These are phyloP conservation scores for Cathartes aura DNA, from an alignment of 2,113 vertebrate genomes.

Conservation along the genomic window DNA sequence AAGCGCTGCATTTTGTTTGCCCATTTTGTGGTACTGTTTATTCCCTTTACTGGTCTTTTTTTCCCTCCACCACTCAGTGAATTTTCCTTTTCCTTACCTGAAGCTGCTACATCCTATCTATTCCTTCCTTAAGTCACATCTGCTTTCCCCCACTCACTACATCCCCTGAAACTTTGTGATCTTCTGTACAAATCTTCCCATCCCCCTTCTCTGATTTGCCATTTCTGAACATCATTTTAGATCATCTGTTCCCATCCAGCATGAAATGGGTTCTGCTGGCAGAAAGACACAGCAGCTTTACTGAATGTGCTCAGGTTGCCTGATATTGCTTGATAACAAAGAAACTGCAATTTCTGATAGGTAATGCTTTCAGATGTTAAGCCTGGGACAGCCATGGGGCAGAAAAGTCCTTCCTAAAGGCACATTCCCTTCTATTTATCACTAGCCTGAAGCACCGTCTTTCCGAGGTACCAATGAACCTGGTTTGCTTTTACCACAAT, in stretches of 20 bases:
- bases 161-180: not conserved
- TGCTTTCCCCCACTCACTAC: not conserved
- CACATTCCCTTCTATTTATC: not conserved
- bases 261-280: constrained; percentile 1
- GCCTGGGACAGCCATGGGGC: not conserved
- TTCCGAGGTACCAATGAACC: not conserved
- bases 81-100: not conserved
- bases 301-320: not conserved
- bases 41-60: not conserved
- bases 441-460: not conserved
- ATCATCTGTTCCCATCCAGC: not conserved
- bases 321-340: constrained; percentile 11
- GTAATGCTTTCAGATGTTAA: not conserved
- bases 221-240: not conserved
- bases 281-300: not conserved
- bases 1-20: not conserved
- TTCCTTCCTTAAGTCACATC: not conserved
- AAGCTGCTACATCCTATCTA: not conserved
- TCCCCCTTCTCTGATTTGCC: not conserved
- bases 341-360: not conserved
- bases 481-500: not conserved
- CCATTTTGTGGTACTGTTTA: not conserved
- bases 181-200: not conserved
- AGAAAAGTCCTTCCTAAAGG: not conserved
- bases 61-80: not conserved